Percentiles rank a stretch among this genome's conserved stretches.
phyloP scores from a whole-genome alignment of 2,888 invertebrate species.

The Epiblema foenella region DNA sequence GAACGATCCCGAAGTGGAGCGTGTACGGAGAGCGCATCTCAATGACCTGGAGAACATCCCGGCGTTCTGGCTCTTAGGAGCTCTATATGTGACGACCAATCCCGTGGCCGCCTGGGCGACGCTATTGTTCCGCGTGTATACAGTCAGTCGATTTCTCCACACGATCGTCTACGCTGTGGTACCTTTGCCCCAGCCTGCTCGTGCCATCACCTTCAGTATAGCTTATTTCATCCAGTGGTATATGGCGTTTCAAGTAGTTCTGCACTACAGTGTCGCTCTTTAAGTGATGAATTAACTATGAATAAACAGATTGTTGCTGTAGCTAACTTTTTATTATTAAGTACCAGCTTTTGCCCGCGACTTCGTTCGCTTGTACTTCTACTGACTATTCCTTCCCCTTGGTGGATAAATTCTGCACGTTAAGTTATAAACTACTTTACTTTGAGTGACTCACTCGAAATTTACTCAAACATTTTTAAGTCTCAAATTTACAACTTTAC shows the following conservation, averaged over 20 bases:
- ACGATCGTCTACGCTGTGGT: slow-evolving; percentile 83
- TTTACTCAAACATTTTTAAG: too few relatives aligned
- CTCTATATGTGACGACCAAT: slow-evolving; percentile 78
- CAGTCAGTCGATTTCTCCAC: slow-evolving; percentile 77
- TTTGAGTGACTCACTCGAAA: too few relatives aligned
- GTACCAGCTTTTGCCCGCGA: too few relatives aligned
- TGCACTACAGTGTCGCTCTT: slow-evolving; percentile 34
- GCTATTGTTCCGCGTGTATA: slow-evolving; percentile 64
- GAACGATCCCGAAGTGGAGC: slow-evolving; percentile 79
- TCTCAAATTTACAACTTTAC: too few relatives aligned
- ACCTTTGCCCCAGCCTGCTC: slow-evolving; percentile 73
- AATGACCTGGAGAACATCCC: slow-evolving; percentile 87
- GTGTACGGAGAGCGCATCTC: slow-evolving; percentile 82
- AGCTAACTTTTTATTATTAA: too few relatives aligned
- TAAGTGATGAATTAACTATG: slow-evolving; percentile 11
- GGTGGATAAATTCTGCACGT: too few relatives aligned
- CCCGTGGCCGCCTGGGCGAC: slow-evolving; percentile 72
- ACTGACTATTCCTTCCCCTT: too few relatives aligned
- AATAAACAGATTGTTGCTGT: background rate
- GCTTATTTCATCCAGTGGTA: slow-evolving; percentile 42
- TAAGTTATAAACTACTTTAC: too few relatives aligned
- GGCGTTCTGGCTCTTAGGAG: slow-evolving; percentile 78
- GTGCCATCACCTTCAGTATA: slow-evolving; percentile 45
- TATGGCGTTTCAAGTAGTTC: slow-evolving; percentile 43
- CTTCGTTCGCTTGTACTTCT: too few relatives aligned